Evolutionary conservation across 2,888 invertebrate species (phyloP), one percentile per base, ranked within the genome.

Genomic region (Troides helena): DNA sequence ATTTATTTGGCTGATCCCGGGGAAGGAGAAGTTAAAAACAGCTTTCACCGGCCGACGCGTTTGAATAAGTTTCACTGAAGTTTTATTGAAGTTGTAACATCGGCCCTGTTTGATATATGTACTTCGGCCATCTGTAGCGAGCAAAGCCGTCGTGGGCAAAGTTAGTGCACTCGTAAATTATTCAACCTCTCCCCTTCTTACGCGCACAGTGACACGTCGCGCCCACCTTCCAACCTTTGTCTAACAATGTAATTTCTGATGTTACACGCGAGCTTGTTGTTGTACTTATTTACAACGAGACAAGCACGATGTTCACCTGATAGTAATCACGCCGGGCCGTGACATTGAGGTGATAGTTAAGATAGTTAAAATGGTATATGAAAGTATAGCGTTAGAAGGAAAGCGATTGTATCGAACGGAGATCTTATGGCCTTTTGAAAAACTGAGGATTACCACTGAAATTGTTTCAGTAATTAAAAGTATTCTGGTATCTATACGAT

Each of bases 161-260:
- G 85, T 89, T 90, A 84, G 81, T 85, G 85, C 86, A 88, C 82
- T 88, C 90, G 88, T 90, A 90, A 90, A 90, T 90, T 90, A 90
- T 90, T 90, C 90, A 90, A 84, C 86, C 39, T 39, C 39, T 39
- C 39, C 86, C 85, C 76, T 85, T 82, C 81, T 81, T 81, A 83
- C 83, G 74, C 74, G 75, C 78, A 83, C 81, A 86, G 81, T 79
- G 83, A 81, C 82, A 81, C 83, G 84, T 87, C 84, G 83, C 79
- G 78, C 77, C 79, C 81, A 81, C 83, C 62, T 12, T 63, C 81
- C 86, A 83, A 76, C 80, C 83, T 82, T 82, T 75, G 76, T 74
- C 74, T 78, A 82, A 81, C 80, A 80, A 78, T 83, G 77, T 81
- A 79, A 82, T 80, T 84, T 82, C 80, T 80, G 72, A 72, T 68